Conservation (phyloP, 2,888 invertebrate species). For the Acanthopleura granulata region DNA sequence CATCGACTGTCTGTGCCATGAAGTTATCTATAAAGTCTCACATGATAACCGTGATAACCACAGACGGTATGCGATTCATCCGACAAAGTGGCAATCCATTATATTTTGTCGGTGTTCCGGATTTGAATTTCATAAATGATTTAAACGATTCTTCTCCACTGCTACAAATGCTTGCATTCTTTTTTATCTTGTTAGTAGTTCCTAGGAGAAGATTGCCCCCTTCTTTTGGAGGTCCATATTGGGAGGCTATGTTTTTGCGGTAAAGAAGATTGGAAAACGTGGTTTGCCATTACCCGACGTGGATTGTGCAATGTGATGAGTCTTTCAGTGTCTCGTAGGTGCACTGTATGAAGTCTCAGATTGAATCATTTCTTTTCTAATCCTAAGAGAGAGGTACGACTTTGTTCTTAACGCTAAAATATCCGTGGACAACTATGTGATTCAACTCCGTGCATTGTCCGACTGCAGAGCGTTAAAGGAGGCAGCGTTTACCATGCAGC, state of each 20-base stretch:
- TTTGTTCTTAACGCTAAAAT: conserved; percentile 40
- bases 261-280: no score
- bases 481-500: conserved; percentile 35
- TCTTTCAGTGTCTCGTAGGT: no score
- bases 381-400: conserved; percentile 55
- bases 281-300: no score
- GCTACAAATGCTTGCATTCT: no score
- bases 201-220: no score
- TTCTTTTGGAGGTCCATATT: no score
- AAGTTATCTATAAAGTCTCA: conserved; percentile 44
- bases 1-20: conserved; percentile 39
- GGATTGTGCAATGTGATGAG: no score
- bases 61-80: conserved; percentile 45
- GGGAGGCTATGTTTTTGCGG: no score
- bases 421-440: conserved; percentile 36
- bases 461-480: conserved; percentile 28
- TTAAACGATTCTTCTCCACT: not conserved
- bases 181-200: no score
- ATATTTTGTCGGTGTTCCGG: conserved; percentile 34
- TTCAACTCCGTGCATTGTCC: conserved; percentile 31
- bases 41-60: conserved; percentile 38
- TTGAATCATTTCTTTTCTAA: no score
- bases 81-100: conserved; percentile 37
- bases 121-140: not conserved
- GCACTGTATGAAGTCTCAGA: no score